Base-by-base conservation (phyloP, 2,888 invertebrate genomes). In the Sepiola atlantica region DNA sequence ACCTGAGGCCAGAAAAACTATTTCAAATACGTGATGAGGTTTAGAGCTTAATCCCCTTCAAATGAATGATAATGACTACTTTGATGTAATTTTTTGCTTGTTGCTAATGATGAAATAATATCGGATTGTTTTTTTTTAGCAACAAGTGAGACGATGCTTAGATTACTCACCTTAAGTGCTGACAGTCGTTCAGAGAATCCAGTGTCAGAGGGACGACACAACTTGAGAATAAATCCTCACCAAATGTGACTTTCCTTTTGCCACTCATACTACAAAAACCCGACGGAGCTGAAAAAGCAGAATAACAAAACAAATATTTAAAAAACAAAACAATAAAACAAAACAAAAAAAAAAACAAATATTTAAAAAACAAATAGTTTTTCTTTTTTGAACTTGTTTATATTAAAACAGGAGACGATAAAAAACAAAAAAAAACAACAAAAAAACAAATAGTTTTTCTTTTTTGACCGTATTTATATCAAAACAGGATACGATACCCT, bases 201-300 rank as follows among this genome's bases (percentile, higher is more conserved):
- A 95, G 92, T 55, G 94, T 94, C 24, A 97, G 95, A 61, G 95
- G 95, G 24, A 97, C 94, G 35, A 95, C 94, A 95, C 97, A 97
- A 55, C 95, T 95, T 21, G 96, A 96, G 93, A 95, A 94, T 1
- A 95, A 94, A 94, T 97, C 96, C 91, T 96, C 95, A 32, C 96
- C 96, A 96, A 97, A 97, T 24, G 94, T 96, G n/a, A 97, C 94
- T 35, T 93, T 91, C 92, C 95, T 95, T 61, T 96, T 95, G 12
- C 94, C 94, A 90, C 96, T 96, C 94, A 95, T 95, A 16, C 93
- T 92, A 95, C 97, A 97, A 54, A 97, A 94, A 1, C 97, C 96
- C 95, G 96, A 95, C 45, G 95, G 95, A 94, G 95, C 97, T 97
- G 95, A 35, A 95, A 95, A 21, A 91, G 77, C 21, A 20, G 45